Base-by-base conservation (phyloP, 2,797 vertebrate species). In the Aplochiton taeniatus region DNA sequence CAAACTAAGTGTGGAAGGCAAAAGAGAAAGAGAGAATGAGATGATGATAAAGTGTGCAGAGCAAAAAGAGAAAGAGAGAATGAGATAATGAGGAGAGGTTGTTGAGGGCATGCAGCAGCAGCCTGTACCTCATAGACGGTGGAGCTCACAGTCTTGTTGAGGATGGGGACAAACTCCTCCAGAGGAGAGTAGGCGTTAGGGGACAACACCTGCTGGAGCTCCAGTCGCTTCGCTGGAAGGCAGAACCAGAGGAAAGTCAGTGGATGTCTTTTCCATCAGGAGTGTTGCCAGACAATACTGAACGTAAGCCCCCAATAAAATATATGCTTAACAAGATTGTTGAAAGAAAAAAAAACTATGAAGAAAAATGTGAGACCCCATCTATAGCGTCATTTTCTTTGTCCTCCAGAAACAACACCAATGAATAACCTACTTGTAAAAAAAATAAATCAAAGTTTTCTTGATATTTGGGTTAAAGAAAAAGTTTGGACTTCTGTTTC, bases 161-260 rank as follows among this genome's bases (percentile, higher is more conserved):
- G 91, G 73, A 94, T 75, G 17, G 92, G 92, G 51, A 94, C 90
- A 84, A 92, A 94, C 61, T 84, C 89, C 74, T 89, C 84, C 70
- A 91, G 73, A 0, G 83, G 80, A 53, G 91, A 90, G 79, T 92
- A 93, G 0, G 91, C 88, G 9, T 74, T 92, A 18, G 90, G 91
- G 46, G 92, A 90, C 79, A 95, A 83, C 59, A 95, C 80, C 82
- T 93, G 92, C 75, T 94, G 94, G 17, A 95, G 84, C 58, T 77
- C 87, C 68, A 95, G 83, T 53, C 89, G 92, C 79, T 89, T 91
- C 61, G 92, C 92, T 95, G 75, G 0, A 60, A 31, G 12, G 65
- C 83, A n/a, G 57, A 20, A 64, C 65, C 55, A 66, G 20, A 7
- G 11, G 3, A 31, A 31, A 31, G 31, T 31, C 31, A 31, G 31